Evolutionary conservation across 2,797 vertebrate species (phyloP), one percentile per base, ranked within the genome.

Genomic region (Aselliscus stoliczkanus): DNA sequence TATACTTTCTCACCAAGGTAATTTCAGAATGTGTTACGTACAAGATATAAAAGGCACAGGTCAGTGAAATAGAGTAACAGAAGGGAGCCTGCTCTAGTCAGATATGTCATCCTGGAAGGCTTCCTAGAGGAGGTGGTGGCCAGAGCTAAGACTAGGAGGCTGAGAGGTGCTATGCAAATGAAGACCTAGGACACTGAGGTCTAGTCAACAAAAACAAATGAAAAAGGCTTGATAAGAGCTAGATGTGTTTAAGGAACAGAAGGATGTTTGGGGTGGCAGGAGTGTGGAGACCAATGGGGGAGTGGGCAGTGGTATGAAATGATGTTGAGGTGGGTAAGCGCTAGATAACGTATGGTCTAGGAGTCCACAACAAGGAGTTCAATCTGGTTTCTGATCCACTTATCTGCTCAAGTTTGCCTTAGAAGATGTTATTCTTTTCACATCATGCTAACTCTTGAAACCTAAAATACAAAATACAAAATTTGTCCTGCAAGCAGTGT

Each of bases 11-110:
- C 37, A 82, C 62, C 2, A 44, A 75, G 44, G n/a, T 62, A 52
- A 72, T 82, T 92, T 92, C 72, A 95, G 72, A 67, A 77, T 52
- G 7, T 77, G 1, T 58, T 18, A 73, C 21, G 11, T 64, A 21
- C 8, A 62, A 56, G 11, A 75, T n/a, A n/a, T n/a, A n/a, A 91
- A 54, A 15, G 23, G 42, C 25, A 50, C 12, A 58, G 2, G 34
- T 2, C 20, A 58, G 17, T 65, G 21, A 76, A 96, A 60, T 0
- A 60, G 20, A 88, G 67, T 25, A 92, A 75, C 0, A 34, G 27
- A 88, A 39, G 50, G 31, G 11, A 85, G 31, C 42, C 17, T 50
- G 31, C 18, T 60, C 21, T 76, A 70, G 12, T 15, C 15, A 60
- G 18, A 31, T 0, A 25, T 14, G n/a, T 76, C 23, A 54, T 50